Base-by-base conservation (phyloP, 2,888 invertebrate species). In the Syritta pipiens region DNA sequence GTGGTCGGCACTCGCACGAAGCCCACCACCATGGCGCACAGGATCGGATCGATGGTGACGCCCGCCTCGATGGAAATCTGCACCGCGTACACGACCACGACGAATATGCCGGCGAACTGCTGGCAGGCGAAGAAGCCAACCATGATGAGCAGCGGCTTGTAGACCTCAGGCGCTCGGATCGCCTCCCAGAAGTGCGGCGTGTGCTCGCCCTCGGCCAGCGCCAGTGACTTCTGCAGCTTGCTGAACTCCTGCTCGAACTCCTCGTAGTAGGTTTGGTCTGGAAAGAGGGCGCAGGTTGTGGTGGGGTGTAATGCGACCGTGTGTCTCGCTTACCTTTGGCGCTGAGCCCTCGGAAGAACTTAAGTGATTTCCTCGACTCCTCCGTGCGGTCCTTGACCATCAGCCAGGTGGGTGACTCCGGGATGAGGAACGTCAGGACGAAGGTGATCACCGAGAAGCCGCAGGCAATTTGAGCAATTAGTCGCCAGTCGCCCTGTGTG, bases 371-470 rank as follows among this genome's bases (percentile, higher is more conserved):
- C 3, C 90, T 87, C 0, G 93, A 92, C 63, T 91, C 90, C 42
- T 90, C 90, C 0, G 88, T 85, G 57, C 89, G 88, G 4, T 91
- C 91, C 81, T 90, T 91, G 1, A 91, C 89, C 2, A 92, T 90
- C n/a, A 93, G 85, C 93, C 93, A 93, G 0, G 89, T 89, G 0
- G 93, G 93, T 49, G 92, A 93, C 86, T 93, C 93, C 0, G 92
- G 92, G 1, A 91, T 89, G 7, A 91, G 83, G 10, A 89, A 86
- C 12, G 92, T 85, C 9, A 92, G 82, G 1, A 90, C 53, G 14
- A 82, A 42, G 5, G 84, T 76, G 10, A 83, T 37, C 4, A 84
- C 42, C 20, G 83, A 82, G 26, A 82, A 82, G 1, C 76, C 71
- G 42, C 83, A 83, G 12, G 82, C 81, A 42, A 85, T 83, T 24